These are phyloP conservation scores for Gandaritis pyraliata DNA, from an alignment of 2,888 invertebrate genomes.

Conservation along the genomic window DNA sequence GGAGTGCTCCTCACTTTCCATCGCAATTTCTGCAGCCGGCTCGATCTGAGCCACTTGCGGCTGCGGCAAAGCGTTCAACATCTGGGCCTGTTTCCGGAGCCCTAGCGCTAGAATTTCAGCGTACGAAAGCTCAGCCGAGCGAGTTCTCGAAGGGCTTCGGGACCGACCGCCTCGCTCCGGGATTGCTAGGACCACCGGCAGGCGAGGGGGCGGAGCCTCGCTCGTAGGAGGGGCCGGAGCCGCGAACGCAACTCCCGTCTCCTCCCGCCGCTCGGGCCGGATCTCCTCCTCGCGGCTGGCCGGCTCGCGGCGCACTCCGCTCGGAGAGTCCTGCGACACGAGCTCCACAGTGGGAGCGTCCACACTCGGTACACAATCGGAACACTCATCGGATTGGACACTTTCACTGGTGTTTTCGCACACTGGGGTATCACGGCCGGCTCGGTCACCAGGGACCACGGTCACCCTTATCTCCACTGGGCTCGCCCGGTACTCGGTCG, in stretches of 20 bases:
- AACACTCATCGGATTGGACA: conserved; percentile 61
- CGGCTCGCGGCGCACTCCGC: conserved; percentile 35
- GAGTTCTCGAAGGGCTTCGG: conserved; percentile 58
- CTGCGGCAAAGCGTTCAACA: conserved; percentile 62
- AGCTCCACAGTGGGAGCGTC: conserved; percentile 39
- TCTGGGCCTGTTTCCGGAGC: conserved; percentile 69
- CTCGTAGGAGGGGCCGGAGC: not conserved
- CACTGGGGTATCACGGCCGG: conserved; percentile 58
- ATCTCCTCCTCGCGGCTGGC: conserved; percentile 36
- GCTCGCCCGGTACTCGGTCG: conserved; percentile 16
- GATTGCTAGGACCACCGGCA: conserved; percentile 42
- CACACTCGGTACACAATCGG: conserved; percentile 31
- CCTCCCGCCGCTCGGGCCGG: conserved; percentile 47
- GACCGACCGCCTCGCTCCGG: conserved; percentile 54
- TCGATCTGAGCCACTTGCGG: conserved; percentile 73
- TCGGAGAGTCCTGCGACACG: conserved; percentile 27
- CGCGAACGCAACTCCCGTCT: conserved; percentile 42
- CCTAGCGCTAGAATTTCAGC: conserved; percentile 89
- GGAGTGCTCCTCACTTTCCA: conserved; percentile 62
- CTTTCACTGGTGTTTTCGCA: conserved; percentile 66
- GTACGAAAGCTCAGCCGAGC: conserved; percentile 88
- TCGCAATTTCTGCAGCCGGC: conserved; percentile 66
- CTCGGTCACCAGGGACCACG: conserved; percentile 45
- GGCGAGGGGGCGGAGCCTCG: conserved; percentile 23
- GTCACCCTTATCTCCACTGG: conserved; percentile 10